Evolutionary conservation across 2,113 vertebrate species (phyloP), one percentile per base, ranked within the genome.

Genomic region (Lynx canadensis): DNA sequence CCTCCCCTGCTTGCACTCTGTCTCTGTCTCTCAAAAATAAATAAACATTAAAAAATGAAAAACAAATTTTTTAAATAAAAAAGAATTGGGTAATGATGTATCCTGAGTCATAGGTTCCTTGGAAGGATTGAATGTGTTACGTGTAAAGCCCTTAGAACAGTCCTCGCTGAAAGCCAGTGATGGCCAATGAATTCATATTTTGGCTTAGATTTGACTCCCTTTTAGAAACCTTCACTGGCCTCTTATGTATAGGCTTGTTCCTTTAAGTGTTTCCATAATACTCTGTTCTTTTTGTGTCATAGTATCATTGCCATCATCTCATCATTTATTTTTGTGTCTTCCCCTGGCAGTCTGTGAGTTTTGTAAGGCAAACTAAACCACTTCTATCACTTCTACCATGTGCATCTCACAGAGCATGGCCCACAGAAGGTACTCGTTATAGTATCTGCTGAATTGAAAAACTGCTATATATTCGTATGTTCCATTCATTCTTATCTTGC

Each of bases 191-290:
- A 66, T 86, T 92, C 50, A 71, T 82, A 50, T 76, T 89, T 48
- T 73, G 41, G 48, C 31, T 95, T 92, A 92, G 48, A 71, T 69
- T 27, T 41, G 63, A 74, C 12, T 88, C 60, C 48, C 38, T 68
- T 85, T 41, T 36, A 81, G 71, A 94, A 86, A 7, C 9, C 33
- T 48, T 94, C 50, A 41, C 25, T 76, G 60, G 89, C 33, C 19
- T 57, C 63, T 36, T 73, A 92, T 50, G 36, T 57, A 57, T 4
- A 14, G 31, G 4, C 41, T 95, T 71, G 36, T 7, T 71, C 66
- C 65, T 95, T 95, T 60, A 81, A 89, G 23, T 78, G 60, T 82
- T 92, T 86, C 73, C 66, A 85, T 71, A 86, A 89, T 31, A 89
- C 23, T 81, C 27, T 78, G 29, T 55, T 95, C 50, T 89, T 94